Evolutionary conservation across 2,113 vertebrate species (phyloP), one percentile per base, ranked within the genome.

Genomic region (Sprattus sprattus): DNA sequence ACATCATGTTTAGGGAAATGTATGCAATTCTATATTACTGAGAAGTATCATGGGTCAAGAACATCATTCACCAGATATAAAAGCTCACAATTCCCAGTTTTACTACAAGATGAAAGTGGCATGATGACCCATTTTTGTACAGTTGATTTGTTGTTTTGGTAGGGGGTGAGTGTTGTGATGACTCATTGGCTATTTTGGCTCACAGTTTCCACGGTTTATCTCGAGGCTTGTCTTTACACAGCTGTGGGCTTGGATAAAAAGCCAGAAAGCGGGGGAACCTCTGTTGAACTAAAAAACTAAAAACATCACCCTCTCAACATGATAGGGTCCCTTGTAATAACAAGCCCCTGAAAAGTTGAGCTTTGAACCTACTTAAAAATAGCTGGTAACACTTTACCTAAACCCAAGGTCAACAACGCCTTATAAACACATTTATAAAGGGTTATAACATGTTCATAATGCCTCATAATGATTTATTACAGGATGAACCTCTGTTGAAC

Each of bases 291-390:
- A 25, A 71, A 28, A 71, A 71, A 60, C 57, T n/a, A 71, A 28
- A 71, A 71, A 71, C 64, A 71, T 71, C 64, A 71, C n/a, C n/a
- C 64, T 25, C 25, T 71, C 64, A 28, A 71, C 64, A 71, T 71
- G 64, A 25, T 28, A 71, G 64, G 64, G n/a, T 1, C 64, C 64
- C 64, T 71, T 71, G 64, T 28, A 25, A n/a, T 71, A 71, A 71
- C 64, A 71, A 25, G 64, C 64, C 64, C 64, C 64, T 25, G 6
- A 25, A 71, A 71, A 71, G n/a, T 71, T 71, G 64, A 28, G 64
- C 10, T 71, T 28, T 71, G 25, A 71, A 71, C 8, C n/a, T 71
- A 32, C 20, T 60, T 60, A 60, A 60, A 54, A 28, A 25, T 25
- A 52, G 16, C 64, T 71, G 64, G 39, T 39, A 39, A 39, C 39